Evolutionary conservation across 2,113 vertebrate species (phyloP), one percentile per base, ranked within the genome.

Genomic region (Psammodynastes pulverulentus): DNA sequence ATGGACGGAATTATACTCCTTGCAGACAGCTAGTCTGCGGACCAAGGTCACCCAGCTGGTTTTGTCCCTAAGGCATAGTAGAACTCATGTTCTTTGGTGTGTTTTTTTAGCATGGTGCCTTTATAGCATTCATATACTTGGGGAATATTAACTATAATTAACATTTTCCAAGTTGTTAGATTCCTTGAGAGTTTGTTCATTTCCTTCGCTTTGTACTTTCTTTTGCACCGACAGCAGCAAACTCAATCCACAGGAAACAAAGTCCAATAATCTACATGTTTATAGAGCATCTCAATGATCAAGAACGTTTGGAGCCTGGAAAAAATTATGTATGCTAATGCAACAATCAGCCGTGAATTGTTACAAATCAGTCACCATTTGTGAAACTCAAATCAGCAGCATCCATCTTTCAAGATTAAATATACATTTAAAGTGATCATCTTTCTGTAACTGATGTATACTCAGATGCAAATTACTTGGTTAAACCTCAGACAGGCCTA

Each of bases 291-390:
- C 91, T 24, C 91, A n/a, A 0, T 0, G 89, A 79, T 88, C 93
- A 79, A 94, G 95, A 94, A 87, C 43, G 91, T 94, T 91, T 93
- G 92, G 88, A 95, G 91, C 48, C 85, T 93, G 3, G 34, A 95
- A 89, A 92, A 93, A 94, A 95, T 89, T 93, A 13, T 88, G 93
- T 84, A 93, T 93, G 48, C 72, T 93, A 93, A 90, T 95, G 87
- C 39, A 88, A 84, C 0, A 93, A 67, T 62, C 84, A n/a, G 89
- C 94, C 93, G 91, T 87, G 94, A 91, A 86, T 92, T 91, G 93
- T 95, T 94, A 89, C 19, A 94, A 94, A 94, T 94, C 72, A 90
- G 5, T 54, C 3, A 46, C 87, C 2, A 79, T 93, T 93, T 94
- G 85, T 84, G 7, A 84, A 4, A 91, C 94, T 94, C 5, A 88